Conservation (phyloP, 2,113 vertebrate species). For the Ciconia boyciana region DNA sequence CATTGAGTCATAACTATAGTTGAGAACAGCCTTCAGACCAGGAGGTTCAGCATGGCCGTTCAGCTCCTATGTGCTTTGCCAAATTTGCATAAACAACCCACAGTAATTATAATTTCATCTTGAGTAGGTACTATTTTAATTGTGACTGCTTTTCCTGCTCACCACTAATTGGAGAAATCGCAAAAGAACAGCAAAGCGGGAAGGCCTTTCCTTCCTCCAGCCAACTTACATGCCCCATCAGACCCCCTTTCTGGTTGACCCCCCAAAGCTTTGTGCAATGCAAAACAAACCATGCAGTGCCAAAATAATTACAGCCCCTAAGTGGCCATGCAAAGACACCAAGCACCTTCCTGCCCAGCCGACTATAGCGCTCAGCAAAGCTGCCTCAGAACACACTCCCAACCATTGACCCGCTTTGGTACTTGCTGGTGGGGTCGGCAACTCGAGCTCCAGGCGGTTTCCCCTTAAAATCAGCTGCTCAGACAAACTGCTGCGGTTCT, state of each 20-base stretch:
- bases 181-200: not conserved
- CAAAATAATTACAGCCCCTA: not conserved
- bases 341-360: fast-evolving
- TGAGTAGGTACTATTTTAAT: constrained; percentile 7
- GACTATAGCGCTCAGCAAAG: not conserved
- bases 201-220: not conserved
- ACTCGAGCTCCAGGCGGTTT: not conserved
- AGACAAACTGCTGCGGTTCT: not conserved
- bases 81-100: constrained; percentile 11
- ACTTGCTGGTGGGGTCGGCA: not conserved
- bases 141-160: not conserved
- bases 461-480: not conserved
- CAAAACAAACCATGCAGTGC: not conserved
- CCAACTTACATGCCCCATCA: too few species aligned
- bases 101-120: not conserved
- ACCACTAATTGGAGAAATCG: not conserved
- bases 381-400: not conserved
- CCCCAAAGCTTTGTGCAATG: not conserved
- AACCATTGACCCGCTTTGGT: too few species aligned
- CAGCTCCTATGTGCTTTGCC: not conserved
- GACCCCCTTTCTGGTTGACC: not conserved
- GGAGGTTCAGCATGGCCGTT: not conserved
- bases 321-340: not conserved
- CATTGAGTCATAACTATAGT: not conserved
- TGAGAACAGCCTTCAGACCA: not conserved